Base-by-base conservation (phyloP, 1,140 invertebrate genomes). In the Aleiodes sp. region DNA sequence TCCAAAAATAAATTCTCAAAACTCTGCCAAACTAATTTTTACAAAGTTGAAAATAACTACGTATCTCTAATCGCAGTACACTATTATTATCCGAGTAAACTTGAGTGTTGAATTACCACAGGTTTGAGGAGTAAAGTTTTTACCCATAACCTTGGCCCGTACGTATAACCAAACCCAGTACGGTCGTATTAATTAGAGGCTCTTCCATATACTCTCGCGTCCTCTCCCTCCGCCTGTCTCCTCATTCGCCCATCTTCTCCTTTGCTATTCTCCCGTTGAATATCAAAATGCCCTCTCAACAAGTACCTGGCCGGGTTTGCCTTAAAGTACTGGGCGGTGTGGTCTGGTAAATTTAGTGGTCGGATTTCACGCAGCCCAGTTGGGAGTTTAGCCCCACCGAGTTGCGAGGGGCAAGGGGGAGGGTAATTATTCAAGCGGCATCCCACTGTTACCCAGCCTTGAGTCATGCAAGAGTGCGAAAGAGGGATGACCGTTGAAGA, bases 361-460 rank as follows among this genome's bases (percentile, higher is more conserved):
- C 76, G 76, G 80, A 83, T 82, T 85, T 83, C 82, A 80, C 77
- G 76, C 76, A 77, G 74, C 71, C 75, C 33, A 76, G 76, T 37
- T 29, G 69, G 67, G 78, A 77, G 75, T 81, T 82, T 79, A 76
- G 77, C 78, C 75, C 80, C 73, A 72, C 78, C n/a, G n/a, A n/a
- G n/a, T n/a, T n/a, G n/a, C n/a, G n/a, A n/a, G n/a, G n/a, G n/a
- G n/a, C n/a, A n/a, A n/a, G n/a, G n/a, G 74, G 76, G 81, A 79
- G 82, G 83, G 78, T 84, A 84, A 84, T 81, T 84, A 84, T 84
- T 84, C 83, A 84, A 82, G 78, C 79, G 81, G 82, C 78, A 82
- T 82, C 81, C 82, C 78, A 79, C 77, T 76, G 52, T 56, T 56
- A 56, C 75, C 78, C 77, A 73, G 70, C 73, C 9, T 76, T 74